Evolutionary conservation across 2,797 vertebrate species (phyloP), one percentile per base, ranked within the genome.

Genomic region (Anisognathus igniventris): DNA sequence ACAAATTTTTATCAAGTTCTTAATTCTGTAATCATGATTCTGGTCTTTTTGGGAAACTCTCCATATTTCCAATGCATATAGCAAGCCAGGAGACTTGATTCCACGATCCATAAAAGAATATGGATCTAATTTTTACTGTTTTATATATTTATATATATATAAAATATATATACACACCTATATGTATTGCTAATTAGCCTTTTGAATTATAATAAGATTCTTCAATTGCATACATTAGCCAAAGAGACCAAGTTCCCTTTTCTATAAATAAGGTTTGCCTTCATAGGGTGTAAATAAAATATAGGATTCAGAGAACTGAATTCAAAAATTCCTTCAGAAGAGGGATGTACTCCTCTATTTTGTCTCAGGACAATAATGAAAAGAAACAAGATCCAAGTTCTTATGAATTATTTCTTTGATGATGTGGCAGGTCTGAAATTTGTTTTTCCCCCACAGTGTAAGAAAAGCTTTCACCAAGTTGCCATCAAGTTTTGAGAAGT

Each of bases 131-230:
- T 75, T 45, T 87, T 77, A n/a, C 10, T 68, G 4, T 2, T 77
- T 56, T 17, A n/a, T 60, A 20, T 47, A 20, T 20, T 20, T 37
- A 5, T 8, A 3, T 19, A 24, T 22, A 57, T 22, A n/a, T 6
- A 9, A 2, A 9, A 2, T 15, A 24, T 22, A 57, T 11, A n/a
- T 7, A 6, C 3, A 20, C 4, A 25, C 14, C 20, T 47, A 4
- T 31, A 62, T 48, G 42, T 39, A 22, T 33, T 51, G 23, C 4
- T 81, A 57, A 24, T 12, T 60, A 45, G 5, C 13, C 5, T 62
- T 72, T 67, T 67, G 44, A 78, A 31, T 78, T 47, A 45, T 10
- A 56, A 2, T 11, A 12, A 8, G 7, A 27, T 62, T 10, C 21
- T 66, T 79, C 56, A 67, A 73, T 30, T 51, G 14, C 44, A 24